Percentiles rank a stretch among this genome's conserved stretches.
Evolutionary conservation across 2,113 vertebrate genomes (phyloP).

Genomic region (Parus major): DNA sequence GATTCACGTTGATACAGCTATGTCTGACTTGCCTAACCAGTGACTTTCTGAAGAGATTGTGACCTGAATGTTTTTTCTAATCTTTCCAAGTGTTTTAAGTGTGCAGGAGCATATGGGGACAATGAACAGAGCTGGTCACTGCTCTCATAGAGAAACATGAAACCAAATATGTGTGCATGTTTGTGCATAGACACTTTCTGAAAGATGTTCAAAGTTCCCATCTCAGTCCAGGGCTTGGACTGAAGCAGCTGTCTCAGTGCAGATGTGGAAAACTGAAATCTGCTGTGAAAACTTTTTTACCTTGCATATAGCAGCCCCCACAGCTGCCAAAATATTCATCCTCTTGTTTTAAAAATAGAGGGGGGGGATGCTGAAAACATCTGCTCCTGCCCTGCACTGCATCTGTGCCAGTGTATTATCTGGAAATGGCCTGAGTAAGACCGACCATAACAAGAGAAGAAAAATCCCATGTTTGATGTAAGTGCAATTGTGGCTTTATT

Average conservation of each 20-base stretch:
- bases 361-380: neutral
- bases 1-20: fast-evolving
- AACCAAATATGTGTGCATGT: fast-evolving
- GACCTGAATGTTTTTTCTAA: neutral
- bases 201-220: neutral
- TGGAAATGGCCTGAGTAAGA: constrained; percentile 19
- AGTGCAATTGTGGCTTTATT: constrained; percentile 60
- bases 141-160: neutral
- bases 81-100: neutral
- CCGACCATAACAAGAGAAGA: constrained; percentile 5
- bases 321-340: constrained; percentile 48
- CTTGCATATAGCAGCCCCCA: neutral
- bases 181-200: neutral
- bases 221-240: neutral
- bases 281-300: neutral
- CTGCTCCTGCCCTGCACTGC: constrained; percentile 29
- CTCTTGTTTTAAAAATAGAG: neutral
- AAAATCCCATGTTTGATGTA: constrained; percentile 40
- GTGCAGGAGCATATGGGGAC: neutral
- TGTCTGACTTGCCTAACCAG: neutral
- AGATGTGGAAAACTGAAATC: constrained; percentile 41
- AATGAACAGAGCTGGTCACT: neutral
- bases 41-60: neutral
- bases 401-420: constrained; percentile 50
- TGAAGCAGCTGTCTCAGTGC: neutral